These are phyloP conservation scores for Eulemur rufifrons DNA, from an alignment of 2,113 vertebrate genomes.

Conservation along the genomic window DNA sequence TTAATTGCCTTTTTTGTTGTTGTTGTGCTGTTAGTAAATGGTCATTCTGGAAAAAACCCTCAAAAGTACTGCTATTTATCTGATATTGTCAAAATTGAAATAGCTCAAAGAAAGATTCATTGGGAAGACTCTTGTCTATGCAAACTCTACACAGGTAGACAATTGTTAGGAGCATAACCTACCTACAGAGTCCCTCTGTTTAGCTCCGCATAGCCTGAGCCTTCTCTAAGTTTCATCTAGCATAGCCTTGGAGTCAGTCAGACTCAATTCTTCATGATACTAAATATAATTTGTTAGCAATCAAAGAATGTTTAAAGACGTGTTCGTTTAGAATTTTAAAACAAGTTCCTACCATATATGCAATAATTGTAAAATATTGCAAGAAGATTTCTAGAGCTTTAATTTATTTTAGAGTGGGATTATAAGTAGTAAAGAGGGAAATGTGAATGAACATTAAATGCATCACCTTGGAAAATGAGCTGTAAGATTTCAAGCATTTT, in stretches of 20 bases:
- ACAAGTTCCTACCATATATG: background rate
- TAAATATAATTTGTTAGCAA: background rate
- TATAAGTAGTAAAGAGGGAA: background rate
- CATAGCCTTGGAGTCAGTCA: background rate
- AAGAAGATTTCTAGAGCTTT: constrained; percentile 18
- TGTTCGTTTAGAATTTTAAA: constrained; percentile 34
- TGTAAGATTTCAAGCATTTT: background rate
- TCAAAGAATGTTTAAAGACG: background rate
- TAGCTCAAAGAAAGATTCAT: background rate
- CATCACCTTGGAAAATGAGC: constrained; percentile 24
- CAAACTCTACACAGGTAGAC: background rate
- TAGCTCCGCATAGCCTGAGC: background rate
- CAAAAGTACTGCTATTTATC: background rate
- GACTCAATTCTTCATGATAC: background rate
- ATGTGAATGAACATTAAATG: background rate
- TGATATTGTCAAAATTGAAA: background rate
- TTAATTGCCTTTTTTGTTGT: background rate
- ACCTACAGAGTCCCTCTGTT: too few relatives aligned
- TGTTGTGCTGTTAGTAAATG: background rate
- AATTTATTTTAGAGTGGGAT: constrained; percentile 3
- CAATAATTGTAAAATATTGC: background rate
- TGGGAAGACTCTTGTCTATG: too few relatives aligned
- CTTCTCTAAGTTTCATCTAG: background rate
- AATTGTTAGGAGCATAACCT: background rate
- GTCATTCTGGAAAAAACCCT: background rate